A percentile compares a stretch with the other conserved stretches of the same genome.
Conservation (phyloP, 1,140 invertebrate species). For the Drosophila elegans region DNA sequence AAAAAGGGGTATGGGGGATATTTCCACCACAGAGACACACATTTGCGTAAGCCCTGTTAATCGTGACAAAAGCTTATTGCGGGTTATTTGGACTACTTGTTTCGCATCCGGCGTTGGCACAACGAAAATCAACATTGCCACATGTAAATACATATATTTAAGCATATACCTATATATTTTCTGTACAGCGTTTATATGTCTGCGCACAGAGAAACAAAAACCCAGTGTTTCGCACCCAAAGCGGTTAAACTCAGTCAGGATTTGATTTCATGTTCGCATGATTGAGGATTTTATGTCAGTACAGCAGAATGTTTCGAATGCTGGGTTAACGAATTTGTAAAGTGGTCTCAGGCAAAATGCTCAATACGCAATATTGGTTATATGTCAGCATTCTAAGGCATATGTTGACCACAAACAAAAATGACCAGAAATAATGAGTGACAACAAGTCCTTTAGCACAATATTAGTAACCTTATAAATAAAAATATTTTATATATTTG, state of each 20-base stretch:
- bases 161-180: conserved; percentile 4
- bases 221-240: conserved; percentile 25
- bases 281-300: conserved; percentile 40
- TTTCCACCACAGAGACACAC: conserved; percentile 35
- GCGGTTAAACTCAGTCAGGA: conserved; percentile 45
- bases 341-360: conserved; percentile 36
- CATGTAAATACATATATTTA: conserved; percentile 9
- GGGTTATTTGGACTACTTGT: conserved; percentile 82
- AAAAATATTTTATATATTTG: no score
- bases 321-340: conserved; percentile 33
- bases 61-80: conserved; percentile 82
- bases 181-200: conserved; percentile 6
- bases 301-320: conserved; percentile 29
- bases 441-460: no score
- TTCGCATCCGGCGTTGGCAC: conserved; percentile 75
- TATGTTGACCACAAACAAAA: not conserved
- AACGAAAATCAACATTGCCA: conserved; percentile 75
- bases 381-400: conserved; percentile 5
- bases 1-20: not conserved
- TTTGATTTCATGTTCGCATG: conserved; percentile 46
- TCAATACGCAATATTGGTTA: conserved; percentile 22
- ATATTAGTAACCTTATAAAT: no score
- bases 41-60: conserved; percentile 81
- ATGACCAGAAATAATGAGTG: no score
- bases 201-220: conserved; percentile 46